phyloP scores from a whole-genome alignment of 2,797 vertebrate genomes.

The Chelmon rostratus region DNA sequence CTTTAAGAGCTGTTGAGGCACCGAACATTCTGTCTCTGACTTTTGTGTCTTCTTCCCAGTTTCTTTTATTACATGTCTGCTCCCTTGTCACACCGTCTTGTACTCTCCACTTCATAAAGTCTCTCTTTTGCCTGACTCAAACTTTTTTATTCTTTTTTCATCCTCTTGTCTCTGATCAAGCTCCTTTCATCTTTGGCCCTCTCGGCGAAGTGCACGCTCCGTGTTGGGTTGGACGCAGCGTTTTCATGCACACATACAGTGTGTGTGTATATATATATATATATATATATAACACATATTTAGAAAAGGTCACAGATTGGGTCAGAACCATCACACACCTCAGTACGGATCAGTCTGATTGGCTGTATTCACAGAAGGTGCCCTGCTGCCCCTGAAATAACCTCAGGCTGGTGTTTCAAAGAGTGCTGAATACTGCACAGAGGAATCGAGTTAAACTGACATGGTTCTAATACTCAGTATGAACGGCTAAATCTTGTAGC shows the following conservation, averaged over 20 bases:
- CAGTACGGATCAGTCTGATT: slow-evolving; percentile 53
- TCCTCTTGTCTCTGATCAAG: slow-evolving; percentile 40
- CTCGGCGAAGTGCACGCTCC: slow-evolving; percentile 6
- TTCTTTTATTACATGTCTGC: slow-evolving; percentile 33
- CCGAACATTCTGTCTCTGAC: slow-evolving; percentile 31
- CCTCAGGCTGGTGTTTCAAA: slow-evolving; percentile 41
- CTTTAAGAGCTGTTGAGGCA: slow-evolving; percentile 8
- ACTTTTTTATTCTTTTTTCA: slow-evolving; percentile 30
- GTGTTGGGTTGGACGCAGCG: not conserved
- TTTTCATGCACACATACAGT: slow-evolving; percentile 11
- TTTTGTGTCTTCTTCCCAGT: slow-evolving; percentile 21
- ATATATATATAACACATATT: not conserved
- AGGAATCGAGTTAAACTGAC: not conserved
- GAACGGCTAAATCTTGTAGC: not conserved
- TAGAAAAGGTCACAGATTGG: slow-evolving; percentile 54
- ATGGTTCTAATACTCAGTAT: not conserved
- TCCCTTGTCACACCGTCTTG: slow-evolving; percentile 30
- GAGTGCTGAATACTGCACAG: not conserved
- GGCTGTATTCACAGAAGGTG: slow-evolving; percentile 49
- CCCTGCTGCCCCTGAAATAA: slow-evolving; percentile 43
- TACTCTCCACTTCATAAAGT: slow-evolving; percentile 24
- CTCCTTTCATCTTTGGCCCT: slow-evolving; percentile 54
- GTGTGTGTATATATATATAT: not conserved
- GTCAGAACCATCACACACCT: slow-evolving; percentile 41
- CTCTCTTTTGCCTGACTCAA: slow-evolving; percentile 41